Conservation (phyloP, 2,797 vertebrate species). For the Pseudochirops cupreus region DNA sequence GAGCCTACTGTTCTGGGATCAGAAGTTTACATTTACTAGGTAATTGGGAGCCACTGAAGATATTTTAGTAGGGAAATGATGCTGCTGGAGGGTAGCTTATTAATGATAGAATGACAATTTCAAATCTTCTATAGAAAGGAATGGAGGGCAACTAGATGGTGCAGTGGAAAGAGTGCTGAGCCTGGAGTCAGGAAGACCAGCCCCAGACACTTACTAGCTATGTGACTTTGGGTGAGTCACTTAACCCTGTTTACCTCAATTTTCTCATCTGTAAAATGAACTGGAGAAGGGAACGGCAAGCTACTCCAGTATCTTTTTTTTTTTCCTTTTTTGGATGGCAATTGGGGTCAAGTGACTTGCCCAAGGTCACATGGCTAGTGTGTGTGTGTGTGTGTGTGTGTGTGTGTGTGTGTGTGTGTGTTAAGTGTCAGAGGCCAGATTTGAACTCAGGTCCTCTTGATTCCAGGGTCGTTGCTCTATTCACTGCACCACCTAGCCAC, state of each 20-base stretch:
- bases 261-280: not conserved
- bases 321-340: too few relatives aligned
- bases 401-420: too few relatives aligned
- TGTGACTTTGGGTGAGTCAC: not conserved
- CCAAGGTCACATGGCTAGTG: too few relatives aligned
- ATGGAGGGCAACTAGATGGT: not conserved
- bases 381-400: too few relatives aligned
- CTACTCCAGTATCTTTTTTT: too few relatives aligned
- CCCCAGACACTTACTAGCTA: not conserved
- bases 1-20: not conserved
- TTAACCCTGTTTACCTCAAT: not conserved
- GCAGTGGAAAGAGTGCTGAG: not conserved
- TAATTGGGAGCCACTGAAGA: not conserved
- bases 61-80: not conserved
- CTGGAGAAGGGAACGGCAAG: not conserved
- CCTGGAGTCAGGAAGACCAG: not conserved
- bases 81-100: not conserved
- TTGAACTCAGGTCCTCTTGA: too few relatives aligned
- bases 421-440: too few relatives aligned
- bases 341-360: too few relatives aligned
- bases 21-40: not conserved
- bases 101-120: not conserved
- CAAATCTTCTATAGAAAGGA: not conserved
- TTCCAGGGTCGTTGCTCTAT: too few relatives aligned
- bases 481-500: too few relatives aligned